Evolutionary conservation across 2,797 vertebrate species (phyloP).

Genomic region (Parauchenoglanis punctatus): DNA sequence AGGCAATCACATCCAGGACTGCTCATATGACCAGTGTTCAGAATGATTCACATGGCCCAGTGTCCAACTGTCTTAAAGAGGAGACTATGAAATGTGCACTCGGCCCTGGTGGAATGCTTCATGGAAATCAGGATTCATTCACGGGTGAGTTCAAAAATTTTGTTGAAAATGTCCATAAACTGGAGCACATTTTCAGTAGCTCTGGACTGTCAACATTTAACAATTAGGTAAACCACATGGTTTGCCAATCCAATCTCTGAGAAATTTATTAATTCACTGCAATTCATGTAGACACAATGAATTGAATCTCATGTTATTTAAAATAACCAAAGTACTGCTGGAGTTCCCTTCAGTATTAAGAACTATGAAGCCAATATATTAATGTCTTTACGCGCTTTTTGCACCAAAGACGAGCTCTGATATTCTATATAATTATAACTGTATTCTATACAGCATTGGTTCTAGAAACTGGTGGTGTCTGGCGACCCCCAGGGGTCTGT

Average conservation of each 20-base stretch:
- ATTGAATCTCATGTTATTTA: neutral
- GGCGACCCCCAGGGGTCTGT: neutral
- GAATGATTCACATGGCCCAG: neutral
- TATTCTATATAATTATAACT: neutral
- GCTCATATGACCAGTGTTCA: slow-evolving; percentile 1
- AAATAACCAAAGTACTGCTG: neutral
- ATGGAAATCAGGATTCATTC: slow-evolving; percentile 26
- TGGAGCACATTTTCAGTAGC: neutral
- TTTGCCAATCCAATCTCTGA: neutral
- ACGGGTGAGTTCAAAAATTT: slow-evolving; percentile 40
- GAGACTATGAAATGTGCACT: slow-evolving; percentile 48
- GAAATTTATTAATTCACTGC: neutral
- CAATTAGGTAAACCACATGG: neutral
- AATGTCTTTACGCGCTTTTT: neutral
- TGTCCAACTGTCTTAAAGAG: slow-evolving; percentile 35
- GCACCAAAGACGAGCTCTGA: neutral
- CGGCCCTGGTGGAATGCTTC: slow-evolving; percentile 10
- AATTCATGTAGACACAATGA: neutral
- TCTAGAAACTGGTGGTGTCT: neutral
- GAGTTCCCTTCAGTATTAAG: neutral
- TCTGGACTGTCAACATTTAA: neutral
- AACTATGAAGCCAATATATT: neutral
- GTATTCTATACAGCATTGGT: neutral
- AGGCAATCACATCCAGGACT: slow-evolving; percentile 17
- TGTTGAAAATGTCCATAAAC: neutral